Percentiles rank a stretch among this genome's conserved stretches.
These are phyloP conservation scores for Phaethon lepturus DNA, from an alignment of 2,113 vertebrate genomes.

Conservation along the genomic window DNA sequence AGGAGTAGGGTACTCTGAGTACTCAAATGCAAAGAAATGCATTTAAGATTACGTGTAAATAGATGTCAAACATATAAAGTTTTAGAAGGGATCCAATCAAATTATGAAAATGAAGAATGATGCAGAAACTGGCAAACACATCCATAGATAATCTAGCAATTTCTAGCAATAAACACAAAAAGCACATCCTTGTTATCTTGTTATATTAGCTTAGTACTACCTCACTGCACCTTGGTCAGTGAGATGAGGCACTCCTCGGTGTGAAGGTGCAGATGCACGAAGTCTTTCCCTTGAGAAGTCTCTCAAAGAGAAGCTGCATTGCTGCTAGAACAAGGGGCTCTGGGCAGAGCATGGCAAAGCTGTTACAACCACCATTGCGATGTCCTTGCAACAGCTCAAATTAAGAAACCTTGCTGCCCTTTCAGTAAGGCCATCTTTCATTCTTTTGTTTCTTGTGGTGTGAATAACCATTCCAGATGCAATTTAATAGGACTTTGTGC, in stretches of 20 bases:
- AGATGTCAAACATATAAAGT: background rate
- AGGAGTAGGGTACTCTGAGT: background rate
- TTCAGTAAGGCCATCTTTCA: background rate
- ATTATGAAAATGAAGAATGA: background rate
- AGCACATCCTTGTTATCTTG: background rate
- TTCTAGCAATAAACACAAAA: background rate
- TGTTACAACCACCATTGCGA: background rate
- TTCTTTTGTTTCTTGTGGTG: background rate
- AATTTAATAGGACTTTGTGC: background rate
- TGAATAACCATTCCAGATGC: background rate
- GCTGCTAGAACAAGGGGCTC: background rate
- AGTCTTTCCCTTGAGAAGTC: background rate
- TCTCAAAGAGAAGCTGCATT: background rate
- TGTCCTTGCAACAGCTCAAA: background rate
- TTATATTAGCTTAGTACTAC: background rate
- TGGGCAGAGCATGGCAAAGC: background rate
- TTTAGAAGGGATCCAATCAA: background rate
- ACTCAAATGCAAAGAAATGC: background rate
- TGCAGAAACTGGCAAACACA: background rate
- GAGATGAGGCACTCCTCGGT: background rate
- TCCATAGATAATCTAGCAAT: background rate
- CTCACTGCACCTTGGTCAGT: background rate
- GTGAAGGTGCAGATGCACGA: background rate
- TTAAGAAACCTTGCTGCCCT: background rate
- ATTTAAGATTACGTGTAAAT: background rate